Base-by-base conservation (phyloP, 2,888 invertebrate species). In the Drosophila percnosoma region DNA sequence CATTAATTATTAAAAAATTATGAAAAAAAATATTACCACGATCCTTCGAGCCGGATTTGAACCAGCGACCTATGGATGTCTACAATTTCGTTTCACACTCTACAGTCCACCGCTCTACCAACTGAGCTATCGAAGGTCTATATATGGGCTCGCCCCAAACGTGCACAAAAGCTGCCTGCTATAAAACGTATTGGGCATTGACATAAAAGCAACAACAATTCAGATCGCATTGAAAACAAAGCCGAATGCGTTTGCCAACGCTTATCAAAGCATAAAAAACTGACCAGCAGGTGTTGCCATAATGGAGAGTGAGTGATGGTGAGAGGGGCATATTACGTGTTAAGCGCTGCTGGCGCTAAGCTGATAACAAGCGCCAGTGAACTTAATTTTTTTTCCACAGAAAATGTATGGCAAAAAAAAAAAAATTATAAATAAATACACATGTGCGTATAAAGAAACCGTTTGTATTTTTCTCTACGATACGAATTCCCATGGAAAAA, bases 71-170 rank as follows among this genome's bases (percentile, higher is more conserved):
- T 89, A 89, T 89, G 87, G 87, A 87, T 87, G 27, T 61, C 87
- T 83, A 63, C 70, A 27, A 27, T 33, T 21, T n/a, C 7, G 18
- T 4, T 21, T 40, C 11, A 18, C 38, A 24, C 53, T 67, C 87
- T 87, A 87, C 87, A 87, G 87, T 87, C 87, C 89, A 87, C 87
- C 87, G 87, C 87, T 87, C 89, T 87, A 87, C 87, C 89, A 87
- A 87, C 87, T 87, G 89, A 87, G 89, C 87, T 87, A 87, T 89
- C 89, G 87, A 87, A 89, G 87, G 87, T 53, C 74, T 74, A 78
- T 78, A 66, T 48, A 54, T 53, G 64, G 61, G 2, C 24, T 0
- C 1, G 18, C 8, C 63, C 21, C 36, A 49, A 61, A 57, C 18
- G 40, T 38, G 63, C 48, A 18, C 53, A 77, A 58, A 27, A 61